These are phyloP conservation scores for Macrosoma leucophasiata DNA, from an alignment of 2,888 invertebrate genomes.

Conservation along the genomic window DNA sequence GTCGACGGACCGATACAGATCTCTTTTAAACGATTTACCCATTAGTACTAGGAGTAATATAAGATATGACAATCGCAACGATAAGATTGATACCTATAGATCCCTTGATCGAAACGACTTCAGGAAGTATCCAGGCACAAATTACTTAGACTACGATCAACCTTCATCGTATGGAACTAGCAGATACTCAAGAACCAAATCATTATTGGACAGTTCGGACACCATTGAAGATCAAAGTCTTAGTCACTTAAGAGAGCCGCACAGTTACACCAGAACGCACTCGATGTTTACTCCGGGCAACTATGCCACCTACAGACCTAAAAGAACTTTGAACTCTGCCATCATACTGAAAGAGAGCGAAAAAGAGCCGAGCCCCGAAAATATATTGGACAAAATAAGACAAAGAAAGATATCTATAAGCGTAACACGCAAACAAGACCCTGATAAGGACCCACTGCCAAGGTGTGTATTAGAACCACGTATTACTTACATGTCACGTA, in stretches of 20 bases:
- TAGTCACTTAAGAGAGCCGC: slow-evolving; percentile 49
- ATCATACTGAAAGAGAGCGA: slow-evolving; percentile 69
- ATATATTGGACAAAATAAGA: slow-evolving; percentile 68
- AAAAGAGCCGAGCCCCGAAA: slow-evolving; percentile 69
- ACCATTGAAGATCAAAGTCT: slow-evolving; percentile 46
- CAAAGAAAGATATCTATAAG: slow-evolving; percentile 69
- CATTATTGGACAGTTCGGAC: slow-evolving; percentile 60
- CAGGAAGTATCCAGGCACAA: slow-evolving; percentile 56
- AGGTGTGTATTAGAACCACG: slow-evolving; percentile 75
- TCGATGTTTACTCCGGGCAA: slow-evolving; percentile 69
- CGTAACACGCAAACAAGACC: slow-evolving; percentile 64
- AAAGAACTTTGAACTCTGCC: slow-evolving; percentile 65
- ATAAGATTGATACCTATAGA: slow-evolving; percentile 65
- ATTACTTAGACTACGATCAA: slow-evolving; percentile 62
- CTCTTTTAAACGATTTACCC: slow-evolving; percentile 53
- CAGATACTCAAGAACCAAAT: slow-evolving; percentile 64
- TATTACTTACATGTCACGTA: slow-evolving; percentile 53
- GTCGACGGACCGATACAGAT: slow-evolving; percentile 62
- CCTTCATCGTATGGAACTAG: slow-evolving; percentile 53
- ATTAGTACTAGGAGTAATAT: slow-evolving; percentile 46
- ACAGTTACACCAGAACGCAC: slow-evolving; percentile 62
- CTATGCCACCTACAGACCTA: slow-evolving; percentile 70
- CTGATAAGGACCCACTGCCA: slow-evolving; percentile 56
- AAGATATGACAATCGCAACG: slow-evolving; percentile 58
- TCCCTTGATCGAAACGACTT: slow-evolving; percentile 68